Conservation (phyloP, 2,113 vertebrate species). For the Heptranchias perlo region DNA sequence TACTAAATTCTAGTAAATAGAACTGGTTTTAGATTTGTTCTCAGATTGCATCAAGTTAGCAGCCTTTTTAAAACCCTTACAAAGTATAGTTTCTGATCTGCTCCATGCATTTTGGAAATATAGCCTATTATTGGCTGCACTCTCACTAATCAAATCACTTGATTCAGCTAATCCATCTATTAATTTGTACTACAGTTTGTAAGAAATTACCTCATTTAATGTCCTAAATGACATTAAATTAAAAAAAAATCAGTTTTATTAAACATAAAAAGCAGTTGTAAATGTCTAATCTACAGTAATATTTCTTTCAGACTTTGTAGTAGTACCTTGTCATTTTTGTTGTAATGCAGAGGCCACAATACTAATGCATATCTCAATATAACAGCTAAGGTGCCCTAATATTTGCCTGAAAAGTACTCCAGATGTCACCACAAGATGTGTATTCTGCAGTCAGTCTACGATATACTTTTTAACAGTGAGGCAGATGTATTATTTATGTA, state of each 20-base stretch:
- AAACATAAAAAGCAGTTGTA: neutral
- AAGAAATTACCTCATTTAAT: neutral
- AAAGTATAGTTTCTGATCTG: neutral
- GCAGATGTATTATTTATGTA: neutral
- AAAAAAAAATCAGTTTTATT: neutral
- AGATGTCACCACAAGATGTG: neutral
- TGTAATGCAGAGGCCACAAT: neutral
- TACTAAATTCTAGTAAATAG: conserved; percentile 17
- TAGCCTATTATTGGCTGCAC: neutral
- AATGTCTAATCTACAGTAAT: neutral
- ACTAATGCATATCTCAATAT: neutral
- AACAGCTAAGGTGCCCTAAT: neutral
- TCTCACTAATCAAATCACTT: neutral
- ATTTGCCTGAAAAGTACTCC: neutral
- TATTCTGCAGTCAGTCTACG: neutral
- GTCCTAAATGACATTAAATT: neutral
- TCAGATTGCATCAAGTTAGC: neutral
- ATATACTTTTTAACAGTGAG: neutral
- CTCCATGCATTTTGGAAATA: neutral
- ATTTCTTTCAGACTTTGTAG: neutral
- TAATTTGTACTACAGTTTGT: neutral
- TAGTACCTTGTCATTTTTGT: neutral
- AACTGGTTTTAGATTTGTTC: conserved; percentile 27
- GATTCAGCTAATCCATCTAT: neutral
- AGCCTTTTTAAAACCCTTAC: conserved; percentile 2